Evolutionary conservation across 2,113 vertebrate genomes (phyloP), one percentile per base, ranked within the genome.

Genomic region (Phalacrocorax pelagicus): DNA sequence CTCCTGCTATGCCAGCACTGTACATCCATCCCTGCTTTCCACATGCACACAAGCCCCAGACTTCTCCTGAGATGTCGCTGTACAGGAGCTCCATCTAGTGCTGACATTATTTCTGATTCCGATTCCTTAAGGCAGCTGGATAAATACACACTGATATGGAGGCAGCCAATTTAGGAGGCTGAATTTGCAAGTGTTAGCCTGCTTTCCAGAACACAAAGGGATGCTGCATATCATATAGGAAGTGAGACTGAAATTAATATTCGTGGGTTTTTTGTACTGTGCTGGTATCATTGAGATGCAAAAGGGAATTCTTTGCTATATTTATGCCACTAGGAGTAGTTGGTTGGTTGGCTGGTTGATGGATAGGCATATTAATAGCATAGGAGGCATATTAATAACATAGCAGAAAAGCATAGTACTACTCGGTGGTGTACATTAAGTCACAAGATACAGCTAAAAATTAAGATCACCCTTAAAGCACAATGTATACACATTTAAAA

Each of bases 61-160:
- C 24, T 71, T 71, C 74, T 93, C 46, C 67, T 3, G 61, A 78
- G 36, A 46, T 86, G 88, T 14, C 88, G 73, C 87, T 96, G 84
- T 95, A n/a, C 46, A 55, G 87, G 92, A 95, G 96, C 94, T 94
- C 95, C 92, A 96, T 82, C 96, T 96, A 95, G 94, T 71, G 95
- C 73, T 90, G 62, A 58, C 29, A 58, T 52, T 18, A 34, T 73
- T 73, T 61, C 52, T 79, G 63, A 51, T 6, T 90, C 40, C 9
- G 1, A 21, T 38, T 85, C 32, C 36, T 30, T n/a, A 21, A 51
- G 11, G 54, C 2, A 0, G 29, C 32, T 34, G 58, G 19, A 77
- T 61, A 79, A 79, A 69, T 38, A 10, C 0, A 10, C 12, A 38
- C 38, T 10, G 36, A 6, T 34, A 9, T 0, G 7, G 59, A 67